Conservation (phyloP, 2,113 vertebrate genomes). For the Vombatus ursinus region DNA sequence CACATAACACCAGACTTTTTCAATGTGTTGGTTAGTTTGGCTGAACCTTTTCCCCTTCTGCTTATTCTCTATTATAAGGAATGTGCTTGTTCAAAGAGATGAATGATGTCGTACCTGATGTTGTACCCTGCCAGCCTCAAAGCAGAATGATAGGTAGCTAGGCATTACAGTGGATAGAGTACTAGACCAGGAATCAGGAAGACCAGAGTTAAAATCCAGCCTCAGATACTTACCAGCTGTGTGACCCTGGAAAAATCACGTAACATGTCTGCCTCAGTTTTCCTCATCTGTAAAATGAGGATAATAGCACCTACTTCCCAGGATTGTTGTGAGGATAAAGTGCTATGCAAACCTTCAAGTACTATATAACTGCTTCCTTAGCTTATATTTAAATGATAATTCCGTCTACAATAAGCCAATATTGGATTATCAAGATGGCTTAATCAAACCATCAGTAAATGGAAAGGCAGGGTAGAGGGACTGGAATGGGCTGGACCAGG, state of each 20-base stretch:
- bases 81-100: not conserved
- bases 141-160: slow-evolving; percentile 6
- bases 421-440: not conserved
- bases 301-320: not conserved
- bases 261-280: not conserved
- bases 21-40: not conserved
- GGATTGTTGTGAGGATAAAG: too few relatives aligned
- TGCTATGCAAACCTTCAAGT: not conserved
- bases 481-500: not conserved
- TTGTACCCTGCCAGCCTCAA: slow-evolving; percentile 4
- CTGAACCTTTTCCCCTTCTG: not conserved
- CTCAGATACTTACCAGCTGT: not conserved
- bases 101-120: not conserved
- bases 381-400: not conserved
- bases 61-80: not conserved
- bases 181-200: not conserved
- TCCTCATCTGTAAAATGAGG: not conserved
- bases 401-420: slow-evolving; percentile 20
- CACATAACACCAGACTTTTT: not conserved
- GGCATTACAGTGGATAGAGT: not conserved
- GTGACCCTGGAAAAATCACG: not conserved
- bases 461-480: not conserved
- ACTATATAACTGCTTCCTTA: not conserved
- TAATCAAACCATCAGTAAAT: slow-evolving; percentile 16
- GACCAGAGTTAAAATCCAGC: not conserved